Conservation (phyloP, 2,113 vertebrate species). For the Suricata suricatta region DNA sequence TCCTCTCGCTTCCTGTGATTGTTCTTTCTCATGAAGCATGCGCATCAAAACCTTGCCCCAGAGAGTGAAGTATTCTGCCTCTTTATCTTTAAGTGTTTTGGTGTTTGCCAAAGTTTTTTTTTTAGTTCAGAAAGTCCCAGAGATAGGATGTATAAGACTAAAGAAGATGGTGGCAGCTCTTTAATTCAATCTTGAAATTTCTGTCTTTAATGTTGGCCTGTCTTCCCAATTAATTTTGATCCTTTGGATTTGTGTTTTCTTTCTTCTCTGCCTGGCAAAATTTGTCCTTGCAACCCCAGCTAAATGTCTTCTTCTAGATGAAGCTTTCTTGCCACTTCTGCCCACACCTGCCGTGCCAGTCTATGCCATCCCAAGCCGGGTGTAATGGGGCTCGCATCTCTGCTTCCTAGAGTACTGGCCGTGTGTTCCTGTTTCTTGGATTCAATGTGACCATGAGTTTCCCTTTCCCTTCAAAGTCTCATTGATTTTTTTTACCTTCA, state of each 20-base stretch:
- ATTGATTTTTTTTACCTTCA: not conserved
- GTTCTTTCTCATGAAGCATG: not conserved
- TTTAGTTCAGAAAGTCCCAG: not conserved
- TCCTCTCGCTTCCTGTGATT: not conserved
- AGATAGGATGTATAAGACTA: not conserved
- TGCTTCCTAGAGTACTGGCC: not conserved
- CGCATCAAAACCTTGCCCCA: not conserved
- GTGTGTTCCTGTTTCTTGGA: not conserved
- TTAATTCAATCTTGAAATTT: not conserved
- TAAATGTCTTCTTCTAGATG: not conserved
- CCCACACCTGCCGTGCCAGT: fast-evolving
- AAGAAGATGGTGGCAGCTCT: not conserved
- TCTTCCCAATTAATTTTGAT: conserved; percentile 14
- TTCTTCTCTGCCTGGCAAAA: not conserved
- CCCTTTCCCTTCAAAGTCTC: not conserved
- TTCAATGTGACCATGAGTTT: not conserved
- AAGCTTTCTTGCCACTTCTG: not conserved
- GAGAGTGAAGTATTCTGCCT: not conserved
- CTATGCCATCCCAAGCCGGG: not conserved
- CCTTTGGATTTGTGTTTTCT: not conserved
- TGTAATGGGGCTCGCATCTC: not conserved
- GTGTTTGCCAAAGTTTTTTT: not conserved
- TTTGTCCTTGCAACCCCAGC: not conserved
- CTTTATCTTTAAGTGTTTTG: not conserved
- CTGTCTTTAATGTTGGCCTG: conserved; percentile 10